Conservation (phyloP, 2,888 invertebrate species). For the Dyspetes luteomarginatus region DNA sequence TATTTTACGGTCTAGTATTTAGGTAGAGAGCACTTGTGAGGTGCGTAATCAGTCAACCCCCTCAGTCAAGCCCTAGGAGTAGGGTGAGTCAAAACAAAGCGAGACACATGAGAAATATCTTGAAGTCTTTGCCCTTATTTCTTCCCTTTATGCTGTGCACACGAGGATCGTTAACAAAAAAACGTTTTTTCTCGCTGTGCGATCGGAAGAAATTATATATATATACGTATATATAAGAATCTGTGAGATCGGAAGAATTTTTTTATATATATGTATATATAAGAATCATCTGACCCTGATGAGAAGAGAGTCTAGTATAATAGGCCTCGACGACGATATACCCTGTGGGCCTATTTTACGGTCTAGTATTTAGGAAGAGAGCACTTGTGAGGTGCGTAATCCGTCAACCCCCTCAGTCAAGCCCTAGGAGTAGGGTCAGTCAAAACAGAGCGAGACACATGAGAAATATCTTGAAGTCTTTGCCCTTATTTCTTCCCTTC, state of each 20-base stretch:
- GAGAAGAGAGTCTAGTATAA: constrained; percentile 58
- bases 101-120: constrained; percentile 43
- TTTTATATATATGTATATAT: constrained; percentile 9
- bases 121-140: constrained; percentile 1
- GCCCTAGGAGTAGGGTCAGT: constrained; percentile 1
- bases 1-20: constrained; percentile 26
- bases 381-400: not conserved
- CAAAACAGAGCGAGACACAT: constrained; percentile 41
- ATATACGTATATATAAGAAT: too few species aligned
- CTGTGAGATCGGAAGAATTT: too few species aligned
- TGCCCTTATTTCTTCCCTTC: constrained; percentile 32
- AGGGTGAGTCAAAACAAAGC: constrained; percentile 20
- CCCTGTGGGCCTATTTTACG: constrained; percentile 61
- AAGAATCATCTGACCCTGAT: constrained; percentile 57
- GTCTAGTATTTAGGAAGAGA: not conserved
- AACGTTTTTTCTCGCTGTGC: too few species aligned
- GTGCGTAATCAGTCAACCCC: not conserved
- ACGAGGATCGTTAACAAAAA: not conserved
- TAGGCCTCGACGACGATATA: constrained; percentile 54
- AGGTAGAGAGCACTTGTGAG: constrained; percentile 4
- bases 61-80: constrained; percentile 12
- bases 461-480: constrained; percentile 29
- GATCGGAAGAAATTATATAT: too few species aligned
- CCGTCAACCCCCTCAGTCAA: not conserved
- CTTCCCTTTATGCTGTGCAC: constrained; percentile 24